Percentiles rank a stretch among this genome's conserved stretches.
These are phyloP conservation scores for Pseudomugil gertrudae DNA, from an alignment of 2,797 vertebrate genomes.

Conservation along the genomic window DNA sequence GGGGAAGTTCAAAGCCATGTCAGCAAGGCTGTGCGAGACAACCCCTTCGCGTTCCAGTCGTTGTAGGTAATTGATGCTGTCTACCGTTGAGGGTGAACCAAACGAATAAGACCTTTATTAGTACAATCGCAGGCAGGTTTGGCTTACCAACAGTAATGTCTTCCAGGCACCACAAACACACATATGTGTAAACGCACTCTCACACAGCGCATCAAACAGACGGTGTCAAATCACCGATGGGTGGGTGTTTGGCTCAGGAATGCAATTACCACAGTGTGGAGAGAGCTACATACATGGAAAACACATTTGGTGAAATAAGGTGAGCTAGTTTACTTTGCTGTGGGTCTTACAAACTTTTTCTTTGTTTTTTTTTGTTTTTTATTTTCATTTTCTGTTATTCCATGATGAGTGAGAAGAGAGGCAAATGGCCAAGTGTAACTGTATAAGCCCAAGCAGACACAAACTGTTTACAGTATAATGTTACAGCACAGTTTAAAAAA, in stretches of 20 bases:
- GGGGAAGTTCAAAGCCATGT: constrained; percentile 82
- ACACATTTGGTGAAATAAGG: constrained; percentile 58
- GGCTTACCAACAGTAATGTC: constrained; percentile 81
- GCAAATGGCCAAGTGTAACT: constrained; percentile 20
- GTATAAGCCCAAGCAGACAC: constrained; percentile 28
- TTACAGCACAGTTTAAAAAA: constrained; percentile 10
- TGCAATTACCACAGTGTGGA: constrained; percentile 59
- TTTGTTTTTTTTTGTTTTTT: background rate
- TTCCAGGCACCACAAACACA: constrained; percentile 72
- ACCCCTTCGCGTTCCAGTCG: constrained; percentile 83
- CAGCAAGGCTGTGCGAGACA: constrained; percentile 71
- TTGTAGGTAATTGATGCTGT: constrained; percentile 92
- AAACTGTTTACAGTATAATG: constrained; percentile 35
- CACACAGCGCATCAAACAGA: constrained; percentile 64
- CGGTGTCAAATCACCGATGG: constrained; percentile 66
- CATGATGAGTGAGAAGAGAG: constrained; percentile 29
- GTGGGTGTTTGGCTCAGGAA: constrained; percentile 66
- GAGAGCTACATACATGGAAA: constrained; percentile 47
- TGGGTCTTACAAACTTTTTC: constrained; percentile 27
- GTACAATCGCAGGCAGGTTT: constrained; percentile 90
- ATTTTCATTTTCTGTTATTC: background rate
- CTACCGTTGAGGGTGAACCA: constrained; percentile 86
- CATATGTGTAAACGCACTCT: constrained; percentile 19
- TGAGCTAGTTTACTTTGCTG: constrained; percentile 41
- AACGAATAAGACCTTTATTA: constrained; percentile 88